Percentiles rank a stretch among this genome's conserved stretches.
phyloP scores from a whole-genome alignment of 2,888 invertebrate species.

The Argynnis bischoffii region DNA sequence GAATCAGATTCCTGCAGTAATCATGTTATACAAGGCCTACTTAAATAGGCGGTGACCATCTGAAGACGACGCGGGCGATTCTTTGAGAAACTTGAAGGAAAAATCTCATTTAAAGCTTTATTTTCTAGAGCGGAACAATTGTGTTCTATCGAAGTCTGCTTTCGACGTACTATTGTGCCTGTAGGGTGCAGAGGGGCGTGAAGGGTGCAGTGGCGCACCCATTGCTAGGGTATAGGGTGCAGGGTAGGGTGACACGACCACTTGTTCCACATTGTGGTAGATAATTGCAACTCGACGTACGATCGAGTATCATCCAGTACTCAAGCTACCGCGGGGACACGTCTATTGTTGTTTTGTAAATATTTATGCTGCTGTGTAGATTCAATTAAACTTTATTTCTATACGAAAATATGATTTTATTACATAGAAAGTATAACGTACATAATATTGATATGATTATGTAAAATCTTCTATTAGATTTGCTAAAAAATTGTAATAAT shows the following conservation, averaged over 20 bases:
- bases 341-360: slow-evolving; percentile 21
- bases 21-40: slow-evolving; percentile 15
- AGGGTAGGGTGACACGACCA: not conserved
- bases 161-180: slow-evolving; percentile 24
- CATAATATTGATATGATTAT: too few species aligned
- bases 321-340: not conserved
- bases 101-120: slow-evolving; percentile 35
- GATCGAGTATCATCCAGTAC: slow-evolving; percentile 29
- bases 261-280: slow-evolving; percentile 23
- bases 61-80: slow-evolving; percentile 8
- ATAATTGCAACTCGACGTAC: slow-evolving; percentile 34
- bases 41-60: slow-evolving; percentile 28
- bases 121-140: slow-evolving; percentile 38
- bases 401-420: too few species aligned
- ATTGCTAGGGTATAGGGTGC: too few species aligned
- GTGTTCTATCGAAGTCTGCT: slow-evolving; percentile 35
- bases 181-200: not conserved
- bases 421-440: too few species aligned
- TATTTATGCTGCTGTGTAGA: not conserved
- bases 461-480: too few species aligned
- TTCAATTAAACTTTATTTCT: not conserved
- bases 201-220: not conserved
- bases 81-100: slow-evolving; percentile 28
- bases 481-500: too few species aligned
- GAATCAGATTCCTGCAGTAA: slow-evolving; percentile 1